Percentiles rank a stretch among this genome's conserved stretches.
These are phyloP conservation scores for Resseliella maxima DNA, from an alignment of 2,888 invertebrate genomes.

Conservation along the genomic window DNA sequence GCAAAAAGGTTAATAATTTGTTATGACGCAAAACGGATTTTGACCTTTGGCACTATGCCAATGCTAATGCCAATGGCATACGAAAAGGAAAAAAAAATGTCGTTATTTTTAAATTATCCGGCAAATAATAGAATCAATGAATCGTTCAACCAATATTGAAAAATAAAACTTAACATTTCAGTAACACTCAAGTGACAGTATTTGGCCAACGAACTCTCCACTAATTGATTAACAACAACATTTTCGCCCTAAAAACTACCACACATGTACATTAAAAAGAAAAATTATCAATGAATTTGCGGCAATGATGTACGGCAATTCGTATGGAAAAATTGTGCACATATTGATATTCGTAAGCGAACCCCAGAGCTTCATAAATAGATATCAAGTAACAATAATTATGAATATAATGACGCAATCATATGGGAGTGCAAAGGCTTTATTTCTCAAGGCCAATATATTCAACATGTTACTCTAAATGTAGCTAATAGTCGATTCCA, in stretches of 20 bases:
- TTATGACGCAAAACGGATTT: not conserved
- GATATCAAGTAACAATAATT: too few species aligned
- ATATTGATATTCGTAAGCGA: too few species aligned
- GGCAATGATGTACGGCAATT: too few species aligned
- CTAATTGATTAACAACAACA: not conserved
- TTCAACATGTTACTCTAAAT: too few species aligned
- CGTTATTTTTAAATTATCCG: not conserved
- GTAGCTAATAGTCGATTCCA: too few species aligned
- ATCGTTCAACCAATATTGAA: not conserved
- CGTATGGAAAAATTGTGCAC: too few species aligned
- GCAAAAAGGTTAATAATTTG: not conserved
- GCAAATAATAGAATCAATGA: not conserved
- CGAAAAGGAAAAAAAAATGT: not conserved
- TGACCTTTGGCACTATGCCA: not conserved
- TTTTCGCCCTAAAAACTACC: not conserved
- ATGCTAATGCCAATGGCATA: not conserved
- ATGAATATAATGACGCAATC: too few species aligned
- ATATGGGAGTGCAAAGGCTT: too few species aligned
- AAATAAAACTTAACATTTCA: not conserved
- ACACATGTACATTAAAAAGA: too few species aligned
- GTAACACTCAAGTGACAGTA: not conserved
- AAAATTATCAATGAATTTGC: too few species aligned
- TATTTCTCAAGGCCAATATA: too few species aligned
- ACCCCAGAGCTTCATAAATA: too few species aligned
- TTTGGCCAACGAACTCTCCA: not conserved